Percentiles rank a stretch among this genome's conserved stretches.
phyloP scores from a whole-genome alignment of 1,140 invertebrate species.

The Hesperophylax magnus region DNA sequence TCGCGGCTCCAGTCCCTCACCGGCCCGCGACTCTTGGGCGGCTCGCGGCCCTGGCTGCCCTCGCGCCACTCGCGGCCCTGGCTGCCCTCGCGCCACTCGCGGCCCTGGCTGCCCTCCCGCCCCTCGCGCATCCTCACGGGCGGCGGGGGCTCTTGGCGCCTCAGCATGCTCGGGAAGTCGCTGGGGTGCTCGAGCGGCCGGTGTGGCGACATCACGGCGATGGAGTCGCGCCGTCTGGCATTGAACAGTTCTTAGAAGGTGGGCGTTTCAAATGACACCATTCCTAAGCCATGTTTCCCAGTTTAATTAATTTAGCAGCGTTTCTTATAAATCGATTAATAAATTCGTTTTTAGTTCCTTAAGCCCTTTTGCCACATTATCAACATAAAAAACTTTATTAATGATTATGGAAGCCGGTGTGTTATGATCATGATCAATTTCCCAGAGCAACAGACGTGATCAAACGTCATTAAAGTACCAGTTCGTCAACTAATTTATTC shows the following conservation, averaged over 20 bases:
- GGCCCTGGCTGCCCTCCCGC: conserved; percentile 75
- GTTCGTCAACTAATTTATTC: too few species aligned
- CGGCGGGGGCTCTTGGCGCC: conserved; percentile 70
- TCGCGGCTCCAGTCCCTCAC: conserved; percentile 68
- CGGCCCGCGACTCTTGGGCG: conserved; percentile 57
- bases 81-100: conserved; percentile 74
- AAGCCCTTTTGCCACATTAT: too few species aligned
- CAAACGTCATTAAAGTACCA: too few species aligned
- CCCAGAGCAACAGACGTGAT: too few species aligned
- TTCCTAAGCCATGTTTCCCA: too few species aligned
- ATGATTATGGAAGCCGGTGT: too few species aligned
- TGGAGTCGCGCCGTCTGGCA: conserved; percentile 71
- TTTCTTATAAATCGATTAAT: too few species aligned
- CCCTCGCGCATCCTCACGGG: conserved; percentile 74
- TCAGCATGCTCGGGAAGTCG: conserved; percentile 76
- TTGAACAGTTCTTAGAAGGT: not conserved
- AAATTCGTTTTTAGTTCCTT: too few species aligned
- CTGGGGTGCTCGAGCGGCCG: conserved; percentile 78
- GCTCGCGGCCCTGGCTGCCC: conserved; percentile 60
- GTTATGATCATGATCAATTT: too few species aligned
- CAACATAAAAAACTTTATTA: too few species aligned
- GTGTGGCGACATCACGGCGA: conserved; percentile 70
- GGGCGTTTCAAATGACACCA: too few species aligned
- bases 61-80: conserved; percentile 65
- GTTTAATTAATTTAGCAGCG: too few species aligned